Evolutionary conservation across 2,113 vertebrate genomes (phyloP), one percentile per base, ranked within the genome.

Genomic region (Coracopsis vasa): DNA sequence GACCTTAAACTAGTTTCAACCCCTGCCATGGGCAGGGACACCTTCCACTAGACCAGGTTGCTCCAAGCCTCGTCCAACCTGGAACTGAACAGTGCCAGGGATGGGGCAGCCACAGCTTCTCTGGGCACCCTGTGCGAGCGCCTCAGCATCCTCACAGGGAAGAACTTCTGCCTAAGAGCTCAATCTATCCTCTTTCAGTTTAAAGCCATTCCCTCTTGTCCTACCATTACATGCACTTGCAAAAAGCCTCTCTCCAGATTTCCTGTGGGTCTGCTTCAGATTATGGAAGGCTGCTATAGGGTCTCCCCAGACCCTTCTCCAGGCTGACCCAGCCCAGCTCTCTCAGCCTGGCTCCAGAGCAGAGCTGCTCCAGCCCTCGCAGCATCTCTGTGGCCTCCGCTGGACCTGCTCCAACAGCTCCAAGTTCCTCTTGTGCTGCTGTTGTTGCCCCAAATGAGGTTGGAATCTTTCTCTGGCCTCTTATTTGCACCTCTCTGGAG

Each of bases 301-400:
- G 28, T 53, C 27, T 53, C 28, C 51, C 51, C 16, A 28, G 28
- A 53, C 27, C 29, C 51, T 53, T 53, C 16, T 53, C 28, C 53
- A 56, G 53, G 18, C 54, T 56, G 54, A 1, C 19, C 54, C 54
- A 56, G 54, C 31, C 54, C 54, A 56, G 54, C 54, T n/a, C 19
- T n/a, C 54, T 56, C 31, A 58, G 33, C 8, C 13, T 58, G 33
- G 33, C 33, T 58, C 54, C 33, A n/a, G 54, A n/a, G 33, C 54
- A 58, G 54, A n/a, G 54, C 54, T 58, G 54, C 54, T n/a, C 20
- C 54, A 15, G 54, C 6, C 54, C 33, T 58, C 8, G 13, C 33
- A 58, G 33, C 54, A 15, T 4, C 33, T 15, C 20, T 1, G 0
- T 23, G 33, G 33, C 56, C 33, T 10, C 13, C 20, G n/a, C 33